phyloP scores from a whole-genome alignment of 2,888 invertebrate genomes.

The Syrphus vitripennis region DNA sequence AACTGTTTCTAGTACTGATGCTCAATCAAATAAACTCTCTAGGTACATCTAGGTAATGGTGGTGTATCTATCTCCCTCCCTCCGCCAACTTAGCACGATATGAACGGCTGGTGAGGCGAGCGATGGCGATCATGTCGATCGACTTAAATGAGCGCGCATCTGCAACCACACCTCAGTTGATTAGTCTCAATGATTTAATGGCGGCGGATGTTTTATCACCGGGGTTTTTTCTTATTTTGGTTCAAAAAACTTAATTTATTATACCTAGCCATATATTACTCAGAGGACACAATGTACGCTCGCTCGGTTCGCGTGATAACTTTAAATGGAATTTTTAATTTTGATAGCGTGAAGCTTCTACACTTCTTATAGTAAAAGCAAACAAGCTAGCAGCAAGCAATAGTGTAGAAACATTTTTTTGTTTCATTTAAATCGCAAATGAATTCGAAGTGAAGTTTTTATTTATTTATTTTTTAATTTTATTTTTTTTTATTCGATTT shows the following conservation, averaged over 20 bases:
- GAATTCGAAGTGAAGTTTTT: background rate
- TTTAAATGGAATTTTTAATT: conserved; percentile 30
- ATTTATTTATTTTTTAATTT: background rate
- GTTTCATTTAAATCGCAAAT: conserved; percentile 4
- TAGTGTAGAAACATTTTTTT: background rate
- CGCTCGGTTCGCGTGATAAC: conserved; percentile 1
- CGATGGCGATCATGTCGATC: conserved; percentile 56
- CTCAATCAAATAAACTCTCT: conserved; percentile 38
- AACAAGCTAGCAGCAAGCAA: background rate
- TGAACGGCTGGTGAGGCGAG: background rate
- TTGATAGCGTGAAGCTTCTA: background rate
- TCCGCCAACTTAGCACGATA: background rate
- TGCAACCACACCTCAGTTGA: conserved; percentile 72
- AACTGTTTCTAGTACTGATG: conserved; percentile 38
- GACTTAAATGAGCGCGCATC: conserved; percentile 64
- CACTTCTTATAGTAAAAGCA: background rate
- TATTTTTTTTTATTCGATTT: background rate
- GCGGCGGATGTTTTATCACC: conserved; percentile 70
- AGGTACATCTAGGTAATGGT: background rate
- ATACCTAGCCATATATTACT: background rate
- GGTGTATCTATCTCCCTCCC: conserved; percentile 22
- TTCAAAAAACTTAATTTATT: too few species aligned
- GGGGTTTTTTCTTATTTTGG: conserved; percentile 54
- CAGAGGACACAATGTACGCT: too few species aligned
- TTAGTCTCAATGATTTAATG: conserved; percentile 71